Evolutionary conservation across 2,888 invertebrate genomes (phyloP), one percentile per base, ranked within the genome.

Genomic region (Chirona hameri): DNA sequence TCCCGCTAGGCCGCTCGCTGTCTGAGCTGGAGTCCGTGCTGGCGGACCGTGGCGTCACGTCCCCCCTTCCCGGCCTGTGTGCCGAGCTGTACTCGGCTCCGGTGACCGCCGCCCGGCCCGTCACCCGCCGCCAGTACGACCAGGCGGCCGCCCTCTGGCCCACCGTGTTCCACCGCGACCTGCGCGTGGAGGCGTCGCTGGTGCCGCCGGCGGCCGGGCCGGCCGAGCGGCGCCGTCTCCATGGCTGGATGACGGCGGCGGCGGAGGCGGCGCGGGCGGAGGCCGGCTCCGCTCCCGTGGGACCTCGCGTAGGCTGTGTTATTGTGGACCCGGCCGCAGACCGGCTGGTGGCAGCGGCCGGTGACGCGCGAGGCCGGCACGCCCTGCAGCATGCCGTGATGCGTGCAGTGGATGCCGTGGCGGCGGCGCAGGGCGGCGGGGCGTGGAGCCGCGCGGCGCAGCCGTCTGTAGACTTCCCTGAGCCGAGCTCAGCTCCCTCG

Each of bases 371-470:
- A 1, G 72, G 85, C 79, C 82, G 85, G 14, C 93, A 94, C 89
- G 94, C 95, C 0, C 88, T 94, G 81, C 92, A 93, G 87, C 98
- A 98, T 89, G 92, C 95, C 7, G 89, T 92, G 0, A 96, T 98
- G 94, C 89, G 95, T 60, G 93, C 93, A 18, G 91, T 97, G 83
- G 97, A 97, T 88, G 90, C 93, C 85, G 94, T 98, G 5, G 95
- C 98, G 0, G 91, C 90, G 86, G 91, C 92, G 10, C 97, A 97
- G 89, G 92, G 92, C 79, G 95, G 94, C 0, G 95, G 95, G 0
- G 92, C 91, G 0, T 95, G 85, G 84, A 55, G n/a, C 31, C 29
- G 88, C 48, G 48, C 48, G 12, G 48, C 48, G 48, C 9, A 7
- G 48, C 9, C 48, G 48, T n/a, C n/a, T n/a, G 9, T 10, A 12